Evolutionary conservation across 2,113 vertebrate species (phyloP), one percentile per base, ranked within the genome.

Genomic region (Pongo abelii): DNA sequence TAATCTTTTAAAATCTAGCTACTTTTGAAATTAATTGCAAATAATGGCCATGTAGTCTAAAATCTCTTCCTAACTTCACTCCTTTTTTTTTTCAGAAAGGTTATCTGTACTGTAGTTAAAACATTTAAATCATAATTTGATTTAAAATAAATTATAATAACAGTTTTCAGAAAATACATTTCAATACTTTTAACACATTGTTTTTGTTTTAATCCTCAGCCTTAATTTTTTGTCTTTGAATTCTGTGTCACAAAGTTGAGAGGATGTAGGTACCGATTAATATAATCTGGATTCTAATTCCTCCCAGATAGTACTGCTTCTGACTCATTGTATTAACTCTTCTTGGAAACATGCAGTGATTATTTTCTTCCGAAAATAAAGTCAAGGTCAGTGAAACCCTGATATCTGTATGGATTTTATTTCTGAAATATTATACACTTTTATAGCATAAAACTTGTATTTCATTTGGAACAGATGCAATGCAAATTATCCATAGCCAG

Each of bases 281-380:
- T 97, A 97, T 96, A 97, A 97, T 93, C 94, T 98, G 95, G 57
- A 94, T 93, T 98, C 70, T 98, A 98, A 98, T 98, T 96, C 92
- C 93, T 96, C 93, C 89, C 86, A 78, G 85, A 97, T 79, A 91
- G 87, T 25, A 85, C 77, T 92, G 48, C 70, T 93, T 98, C 93
- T 97, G 80, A 83, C 40, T 97, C 79, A 92, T 97, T 98, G 94
- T 96, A 98, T 95, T 98, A 98, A 93, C 69, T 97, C n/a, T 97
- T 98, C 97, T 95, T 74, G 91, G 92, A 97, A 98, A 98, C 69
- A 98, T 81, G 78, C 4, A 98, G 87, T 97, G 97, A 97, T 98
- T 97, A 98, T 98, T 97, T 97, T 96, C 61, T 89, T 87, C 30
- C 57, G 61, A 59, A 91, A 93, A 61, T 86, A 32, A 98, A 97